Percentiles rank a stretch among this genome's conserved stretches.
phyloP scores from a whole-genome alignment of 2,888 invertebrate genomes.

The Diplolepis rosae region DNA sequence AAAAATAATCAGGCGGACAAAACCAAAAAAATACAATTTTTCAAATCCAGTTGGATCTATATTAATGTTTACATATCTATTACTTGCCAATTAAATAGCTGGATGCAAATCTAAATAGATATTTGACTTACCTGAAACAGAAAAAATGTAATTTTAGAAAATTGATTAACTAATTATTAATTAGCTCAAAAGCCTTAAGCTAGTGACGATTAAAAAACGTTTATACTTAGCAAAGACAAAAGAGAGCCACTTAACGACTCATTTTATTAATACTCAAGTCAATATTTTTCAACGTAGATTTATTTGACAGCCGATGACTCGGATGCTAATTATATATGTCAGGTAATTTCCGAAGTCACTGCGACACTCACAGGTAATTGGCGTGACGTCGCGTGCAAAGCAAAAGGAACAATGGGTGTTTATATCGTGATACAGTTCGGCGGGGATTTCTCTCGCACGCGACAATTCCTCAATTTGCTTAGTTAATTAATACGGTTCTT shows the following conservation, averaged over 20 bases:
- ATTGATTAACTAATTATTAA: no score
- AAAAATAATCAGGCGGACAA: no score
- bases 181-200: no score
- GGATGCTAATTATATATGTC: background rate
- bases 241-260: background rate
- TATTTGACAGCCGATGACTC: background rate
- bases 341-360: background rate
- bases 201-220: no score
- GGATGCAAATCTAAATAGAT: no score
- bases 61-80: no score
- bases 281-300: background rate
- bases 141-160: no score
- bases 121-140: no score
- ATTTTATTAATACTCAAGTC: background rate
- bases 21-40: no score
- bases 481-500: conserved; percentile 12
- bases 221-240: no score
- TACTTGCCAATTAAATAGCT: no score
- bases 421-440: conserved; percentile 1
- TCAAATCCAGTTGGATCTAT: no score
- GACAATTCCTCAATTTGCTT: conserved; percentile 22
- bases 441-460: conserved; percentile 9
- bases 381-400: conserved; percentile 13
- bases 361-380: background rate
- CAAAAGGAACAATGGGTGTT: conserved; percentile 3